Percentiles rank a stretch among this genome's conserved stretches.
Evolutionary conservation across 64 coral and sea anemone genomes (phyloP).

Genomic region (Stichodactyla mertensii): DNA sequence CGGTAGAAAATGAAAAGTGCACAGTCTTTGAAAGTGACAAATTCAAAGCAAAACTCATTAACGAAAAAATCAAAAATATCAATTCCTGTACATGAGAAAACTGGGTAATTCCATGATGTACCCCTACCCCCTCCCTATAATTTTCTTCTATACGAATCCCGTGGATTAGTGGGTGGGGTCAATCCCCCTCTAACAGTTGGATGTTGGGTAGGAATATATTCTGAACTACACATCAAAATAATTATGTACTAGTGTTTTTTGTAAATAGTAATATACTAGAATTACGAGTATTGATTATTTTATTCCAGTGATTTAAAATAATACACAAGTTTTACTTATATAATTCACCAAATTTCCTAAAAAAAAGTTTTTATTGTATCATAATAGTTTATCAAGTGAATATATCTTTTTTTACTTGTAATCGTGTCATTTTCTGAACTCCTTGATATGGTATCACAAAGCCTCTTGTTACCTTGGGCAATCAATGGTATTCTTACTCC

Average conservation of each 20-base stretch:
- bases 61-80: too few relatives aligned
- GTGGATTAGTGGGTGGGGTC: background rate
- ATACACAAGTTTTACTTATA: background rate
- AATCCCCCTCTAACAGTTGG: background rate
- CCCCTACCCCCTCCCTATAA: background rate
- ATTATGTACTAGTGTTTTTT: background rate
- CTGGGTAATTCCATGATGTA: background rate
- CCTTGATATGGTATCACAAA: background rate
- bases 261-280: background rate
- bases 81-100: too few relatives aligned
- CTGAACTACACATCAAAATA: background rate
- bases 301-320: background rate
- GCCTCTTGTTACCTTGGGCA: too few relatives aligned
- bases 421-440: background rate
- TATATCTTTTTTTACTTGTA: slow-evolving; percentile 1
- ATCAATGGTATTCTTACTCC: too few relatives aligned
- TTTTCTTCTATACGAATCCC: background rate
- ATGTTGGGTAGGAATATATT: background rate
- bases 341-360: background rate
- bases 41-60: too few relatives aligned
- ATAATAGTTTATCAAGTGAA: slow-evolving; percentile 24
- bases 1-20: too few relatives aligned
- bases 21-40: too few relatives aligned
- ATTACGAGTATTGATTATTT: background rate
- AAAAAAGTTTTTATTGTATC: background rate